Percentiles rank a stretch among this genome's conserved stretches.
Conservation (phyloP, 2,797 vertebrate species). For the Acanthornis magna region DNA sequence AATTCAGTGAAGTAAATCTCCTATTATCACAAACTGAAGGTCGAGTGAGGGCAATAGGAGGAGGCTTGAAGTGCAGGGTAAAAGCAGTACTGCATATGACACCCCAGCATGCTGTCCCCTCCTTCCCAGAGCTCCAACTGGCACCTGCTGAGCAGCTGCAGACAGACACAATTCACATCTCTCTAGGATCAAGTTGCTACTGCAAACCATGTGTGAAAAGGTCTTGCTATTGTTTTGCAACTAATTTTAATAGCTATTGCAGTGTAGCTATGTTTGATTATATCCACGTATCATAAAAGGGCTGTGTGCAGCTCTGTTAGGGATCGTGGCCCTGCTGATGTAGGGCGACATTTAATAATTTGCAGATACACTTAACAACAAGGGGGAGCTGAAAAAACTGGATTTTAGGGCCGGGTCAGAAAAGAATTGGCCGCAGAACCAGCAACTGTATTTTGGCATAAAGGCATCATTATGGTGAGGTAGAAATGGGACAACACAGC, state of each 20-base stretch:
- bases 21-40: neutral
- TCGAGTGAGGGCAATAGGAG: neutral
- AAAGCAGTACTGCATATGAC: neutral
- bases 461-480: neutral
- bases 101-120: neutral
- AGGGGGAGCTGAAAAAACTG: neutral
- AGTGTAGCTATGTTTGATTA: neutral
- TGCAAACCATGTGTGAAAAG: neutral
- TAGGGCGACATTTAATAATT: neutral
- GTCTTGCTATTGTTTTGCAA: neutral
- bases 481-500: neutral
- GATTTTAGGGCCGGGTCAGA: neutral
- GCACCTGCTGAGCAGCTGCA: neutral
- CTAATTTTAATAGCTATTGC: neutral
- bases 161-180: neutral
- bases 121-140: neutral
- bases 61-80: neutral
- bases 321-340: neutral
- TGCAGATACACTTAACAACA: neutral
- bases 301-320: neutral
- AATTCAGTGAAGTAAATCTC: neutral
- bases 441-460: neutral
- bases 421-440: neutral
- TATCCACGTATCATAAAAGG: neutral
- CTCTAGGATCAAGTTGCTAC: neutral